Evolutionary conservation across 2,113 vertebrate species (phyloP).

Genomic region (Acanthisitta chloris): DNA sequence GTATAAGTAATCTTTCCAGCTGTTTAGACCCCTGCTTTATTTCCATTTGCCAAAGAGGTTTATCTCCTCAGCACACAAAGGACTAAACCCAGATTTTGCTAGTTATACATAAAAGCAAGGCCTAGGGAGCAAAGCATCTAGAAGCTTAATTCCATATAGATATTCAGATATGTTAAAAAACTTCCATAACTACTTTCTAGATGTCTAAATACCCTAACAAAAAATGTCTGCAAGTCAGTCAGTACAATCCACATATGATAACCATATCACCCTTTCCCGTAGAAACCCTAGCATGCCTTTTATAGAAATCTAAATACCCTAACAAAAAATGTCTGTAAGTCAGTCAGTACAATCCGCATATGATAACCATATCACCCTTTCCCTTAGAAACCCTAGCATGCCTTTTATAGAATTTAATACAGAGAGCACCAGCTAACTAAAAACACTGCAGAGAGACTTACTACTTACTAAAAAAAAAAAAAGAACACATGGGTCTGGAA

Average conservation of each 20-base stretch:
- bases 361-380: accelerated
- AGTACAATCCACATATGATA: background rate
- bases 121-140: background rate
- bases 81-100: background rate
- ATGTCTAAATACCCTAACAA: background rate
- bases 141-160: background rate
- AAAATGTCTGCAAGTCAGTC: accelerated
- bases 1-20: background rate
- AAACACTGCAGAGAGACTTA: background rate
- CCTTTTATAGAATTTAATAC: background rate
- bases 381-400: accelerated
- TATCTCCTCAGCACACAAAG: background rate
- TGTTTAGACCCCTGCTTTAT: background rate
- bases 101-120: background rate
- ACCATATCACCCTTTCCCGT: accelerated
- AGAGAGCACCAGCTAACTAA: background rate
- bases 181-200: background rate
- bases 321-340: background rate
- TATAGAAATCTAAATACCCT: background rate
- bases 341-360: background rate
- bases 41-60: background rate
- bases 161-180: accelerated
- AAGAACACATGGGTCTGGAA: accelerated
- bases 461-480: too few species aligned
- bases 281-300: accelerated